Percentiles rank a stretch among this genome's conserved stretches.
phyloP scores from a whole-genome alignment of 2,888 invertebrate genomes.

The Dione vanillae region DNA sequence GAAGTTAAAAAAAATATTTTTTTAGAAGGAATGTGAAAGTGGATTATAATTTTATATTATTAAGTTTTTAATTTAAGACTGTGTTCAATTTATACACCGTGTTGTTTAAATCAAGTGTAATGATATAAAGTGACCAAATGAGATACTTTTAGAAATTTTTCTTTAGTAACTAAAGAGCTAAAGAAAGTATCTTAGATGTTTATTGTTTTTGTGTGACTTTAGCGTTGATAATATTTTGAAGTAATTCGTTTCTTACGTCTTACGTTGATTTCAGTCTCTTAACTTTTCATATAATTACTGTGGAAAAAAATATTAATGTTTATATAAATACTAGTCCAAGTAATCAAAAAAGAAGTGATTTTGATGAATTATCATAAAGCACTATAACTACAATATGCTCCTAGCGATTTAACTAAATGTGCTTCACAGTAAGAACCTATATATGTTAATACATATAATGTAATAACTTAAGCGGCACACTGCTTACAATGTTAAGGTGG shows the following conservation, averaged over 20 bases:
- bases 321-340: too few species aligned
- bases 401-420: slow-evolving; percentile 4
- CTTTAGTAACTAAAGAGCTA: not conserved
- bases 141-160: not conserved
- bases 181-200: not conserved
- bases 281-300: too few species aligned
- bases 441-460: slow-evolving; percentile 6
- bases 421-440: not conserved
- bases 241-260: too few species aligned
- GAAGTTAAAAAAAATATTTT: too few species aligned
- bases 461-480: slow-evolving; percentile 20
- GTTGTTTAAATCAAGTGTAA: too few species aligned
- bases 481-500: slow-evolving; percentile 12
- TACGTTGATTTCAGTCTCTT: too few species aligned
- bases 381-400: not conserved
- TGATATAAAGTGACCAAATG: not conserved
- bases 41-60: too few species aligned
- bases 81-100: too few species aligned
- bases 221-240: not conserved
- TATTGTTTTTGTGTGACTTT: not conserved
- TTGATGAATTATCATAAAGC: not conserved
- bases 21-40: not conserved
- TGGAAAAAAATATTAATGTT: too few species aligned
- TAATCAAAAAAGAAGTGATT: too few species aligned
- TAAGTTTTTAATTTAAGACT: too few species aligned